These are phyloP conservation scores for Gymnothorax javanicus DNA, from an alignment of 2,797 vertebrate genomes.

Conservation along the genomic window DNA sequence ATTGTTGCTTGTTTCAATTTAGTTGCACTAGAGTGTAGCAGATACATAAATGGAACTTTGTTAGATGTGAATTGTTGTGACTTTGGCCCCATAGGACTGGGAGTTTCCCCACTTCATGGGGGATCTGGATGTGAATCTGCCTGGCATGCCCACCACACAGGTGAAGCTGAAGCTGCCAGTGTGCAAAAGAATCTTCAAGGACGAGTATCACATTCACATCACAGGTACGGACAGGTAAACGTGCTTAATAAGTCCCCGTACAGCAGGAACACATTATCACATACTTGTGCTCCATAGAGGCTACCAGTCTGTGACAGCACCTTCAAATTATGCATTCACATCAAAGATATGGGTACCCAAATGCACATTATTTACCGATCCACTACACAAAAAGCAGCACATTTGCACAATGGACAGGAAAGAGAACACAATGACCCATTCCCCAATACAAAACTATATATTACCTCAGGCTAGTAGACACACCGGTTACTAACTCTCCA, in stretches of 20 bases:
- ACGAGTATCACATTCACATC: slow-evolving; percentile 96
- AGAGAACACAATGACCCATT: no score
- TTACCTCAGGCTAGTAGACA: no score
- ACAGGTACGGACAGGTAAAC: slow-evolving; percentile 77
- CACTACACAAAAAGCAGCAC: no score
- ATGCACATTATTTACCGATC: no score
- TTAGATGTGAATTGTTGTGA: not conserved
- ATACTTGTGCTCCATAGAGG: not conserved
- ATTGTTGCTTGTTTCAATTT: no score
- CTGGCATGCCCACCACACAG: slow-evolving; percentile 89
- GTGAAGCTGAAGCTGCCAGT: slow-evolving; percentile 92
- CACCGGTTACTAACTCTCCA: no score
- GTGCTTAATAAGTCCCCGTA: not conserved
- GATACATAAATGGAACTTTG: not conserved
- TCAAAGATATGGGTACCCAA: no score
- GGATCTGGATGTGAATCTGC: slow-evolving; percentile 93
- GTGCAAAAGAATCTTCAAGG: slow-evolving; percentile 90
- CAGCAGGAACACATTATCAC: not conserved
- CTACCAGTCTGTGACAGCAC: no score
- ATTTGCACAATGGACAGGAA: no score
- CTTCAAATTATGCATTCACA: no score
- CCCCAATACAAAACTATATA: no score
- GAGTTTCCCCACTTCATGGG: slow-evolving; percentile 99
- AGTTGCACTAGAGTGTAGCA: no score
- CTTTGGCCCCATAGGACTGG: slow-evolving; percentile 82